Evolutionary conservation across 2,113 vertebrate genomes (phyloP).

Genomic region (Pogona vitticeps): DNA sequence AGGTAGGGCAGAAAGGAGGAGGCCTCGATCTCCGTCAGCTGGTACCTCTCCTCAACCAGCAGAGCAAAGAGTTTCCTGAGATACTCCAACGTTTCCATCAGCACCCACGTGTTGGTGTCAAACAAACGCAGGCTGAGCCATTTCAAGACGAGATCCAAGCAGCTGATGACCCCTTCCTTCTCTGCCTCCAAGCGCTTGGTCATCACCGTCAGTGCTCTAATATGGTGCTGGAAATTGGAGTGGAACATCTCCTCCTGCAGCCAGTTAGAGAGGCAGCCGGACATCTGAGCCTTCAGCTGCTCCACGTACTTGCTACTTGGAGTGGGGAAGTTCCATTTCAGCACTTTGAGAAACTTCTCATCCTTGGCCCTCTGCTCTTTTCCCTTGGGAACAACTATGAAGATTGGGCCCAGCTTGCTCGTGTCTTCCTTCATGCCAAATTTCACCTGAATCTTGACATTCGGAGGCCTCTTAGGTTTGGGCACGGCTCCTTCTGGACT

Average conservation of each 20-base stretch:
- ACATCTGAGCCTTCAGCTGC: constrained; percentile 91
- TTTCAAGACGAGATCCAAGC: constrained; percentile 90
- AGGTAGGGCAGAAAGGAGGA: constrained; percentile 91
- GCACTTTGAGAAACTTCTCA: constrained; percentile 87
- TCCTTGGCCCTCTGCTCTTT: constrained; percentile 93
- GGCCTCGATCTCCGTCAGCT: constrained; percentile 88
- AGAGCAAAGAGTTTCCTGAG: constrained; percentile 86
- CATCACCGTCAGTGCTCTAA: constrained; percentile 88
- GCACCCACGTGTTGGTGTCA: constrained; percentile 91
- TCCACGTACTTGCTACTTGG: constrained; percentile 89
- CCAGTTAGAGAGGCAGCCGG: constrained; percentile 84
- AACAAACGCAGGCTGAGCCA: constrained; percentile 93
- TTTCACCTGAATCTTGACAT: constrained; percentile 81
- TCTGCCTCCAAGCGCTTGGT: constrained; percentile 87
- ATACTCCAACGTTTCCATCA: constrained; percentile 92
- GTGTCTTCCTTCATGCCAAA: constrained; percentile 80
- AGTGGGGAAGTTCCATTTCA: constrained; percentile 92
- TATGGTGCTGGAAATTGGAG: constrained; percentile 89
- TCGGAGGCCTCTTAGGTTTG: constrained; percentile 79
- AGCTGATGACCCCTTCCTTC: constrained; percentile 85
- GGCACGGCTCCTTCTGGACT: constrained; percentile 67
- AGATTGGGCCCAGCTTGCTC: constrained; percentile 83
- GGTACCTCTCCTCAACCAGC: constrained; percentile 85
- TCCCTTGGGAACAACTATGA: constrained; percentile 82
- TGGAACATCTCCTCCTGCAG: constrained; percentile 91